A percentile compares a stretch with the other conserved stretches of the same genome.
These are phyloP conservation scores for Willowsia nigromaculata DNA, from an alignment of 2,888 invertebrate genomes.

Conservation along the genomic window DNA sequence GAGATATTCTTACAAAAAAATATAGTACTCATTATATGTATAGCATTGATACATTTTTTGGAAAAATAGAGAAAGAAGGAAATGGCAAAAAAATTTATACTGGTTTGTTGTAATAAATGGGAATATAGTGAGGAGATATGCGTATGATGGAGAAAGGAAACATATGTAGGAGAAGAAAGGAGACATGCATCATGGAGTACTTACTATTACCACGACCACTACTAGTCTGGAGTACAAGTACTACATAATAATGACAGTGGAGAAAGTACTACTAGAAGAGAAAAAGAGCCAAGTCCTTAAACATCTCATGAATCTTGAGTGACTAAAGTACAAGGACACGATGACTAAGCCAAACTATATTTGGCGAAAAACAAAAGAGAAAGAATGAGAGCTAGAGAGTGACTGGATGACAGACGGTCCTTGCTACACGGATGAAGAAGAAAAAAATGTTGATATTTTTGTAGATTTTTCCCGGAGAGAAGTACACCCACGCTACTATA, in stretches of 20 bases:
- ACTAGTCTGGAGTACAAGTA: background rate
- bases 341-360: background rate
- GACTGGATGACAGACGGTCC: constrained; percentile 37
- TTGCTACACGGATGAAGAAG: background rate
- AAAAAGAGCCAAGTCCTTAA: constrained; percentile 60
- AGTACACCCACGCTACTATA: background rate
- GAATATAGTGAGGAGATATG: background rate
- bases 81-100: background rate
- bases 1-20: background rate
- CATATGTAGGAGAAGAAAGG: constrained; percentile 23
- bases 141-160: background rate
- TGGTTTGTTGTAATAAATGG: background rate
- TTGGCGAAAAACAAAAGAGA: background rate
- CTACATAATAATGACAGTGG: constrained; percentile 14
- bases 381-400: background rate
- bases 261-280: background rate
- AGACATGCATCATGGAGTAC: constrained; percentile 45
- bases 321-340: constrained; percentile 26
- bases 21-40: too few species aligned
- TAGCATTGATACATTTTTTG: too few species aligned
- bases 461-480: background rate
- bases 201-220: constrained; percentile 14
- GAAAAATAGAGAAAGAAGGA: background rate
- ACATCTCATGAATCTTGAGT: constrained; percentile 69
- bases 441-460: background rate